Percentiles rank a stretch among this genome's conserved stretches.
phyloP scores from a whole-genome alignment of 2,113 vertebrate genomes.

The Centropristis striata region DNA sequence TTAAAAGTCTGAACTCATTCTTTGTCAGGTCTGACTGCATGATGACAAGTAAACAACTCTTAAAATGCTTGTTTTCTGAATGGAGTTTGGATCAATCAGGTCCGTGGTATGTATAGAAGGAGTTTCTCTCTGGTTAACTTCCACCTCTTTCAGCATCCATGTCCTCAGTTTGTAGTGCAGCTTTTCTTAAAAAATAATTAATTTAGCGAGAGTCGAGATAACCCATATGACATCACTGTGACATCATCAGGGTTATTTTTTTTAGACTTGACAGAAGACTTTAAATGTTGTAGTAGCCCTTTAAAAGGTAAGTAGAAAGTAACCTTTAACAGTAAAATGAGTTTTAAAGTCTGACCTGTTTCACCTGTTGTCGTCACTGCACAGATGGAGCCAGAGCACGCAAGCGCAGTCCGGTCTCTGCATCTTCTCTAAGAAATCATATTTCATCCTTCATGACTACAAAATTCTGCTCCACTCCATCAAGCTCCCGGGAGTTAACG shows the following conservation, averaged over 20 bases:
- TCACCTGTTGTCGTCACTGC: slow-evolving; percentile 25
- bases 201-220: too few relatives aligned
- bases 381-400: slow-evolving; percentile 8
- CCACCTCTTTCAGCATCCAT: neutral
- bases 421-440: slow-evolving; percentile 19
- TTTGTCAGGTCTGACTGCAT: too few relatives aligned
- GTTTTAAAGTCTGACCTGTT: neutral
- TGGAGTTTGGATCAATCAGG: too few relatives aligned
- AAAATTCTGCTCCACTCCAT: neutral
- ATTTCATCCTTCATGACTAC: slow-evolving; percentile 5
- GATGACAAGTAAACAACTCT: too few relatives aligned
- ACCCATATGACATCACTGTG: neutral
- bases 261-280: neutral
- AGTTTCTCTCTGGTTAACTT: neutral
- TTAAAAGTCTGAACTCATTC: too few relatives aligned
- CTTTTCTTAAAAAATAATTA: too few relatives aligned
- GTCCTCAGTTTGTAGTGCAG: too few relatives aligned
- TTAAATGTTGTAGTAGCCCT: neutral
- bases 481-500: neutral
- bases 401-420: slow-evolving; percentile 34
- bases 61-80: too few relatives aligned
- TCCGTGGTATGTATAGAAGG: too few relatives aligned
- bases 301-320: neutral
- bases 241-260: neutral
- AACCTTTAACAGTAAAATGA: neutral